These are phyloP conservation scores for Drosophila pandora DNA, from an alignment of 1,140 invertebrate genomes.

Conservation along the genomic window DNA sequence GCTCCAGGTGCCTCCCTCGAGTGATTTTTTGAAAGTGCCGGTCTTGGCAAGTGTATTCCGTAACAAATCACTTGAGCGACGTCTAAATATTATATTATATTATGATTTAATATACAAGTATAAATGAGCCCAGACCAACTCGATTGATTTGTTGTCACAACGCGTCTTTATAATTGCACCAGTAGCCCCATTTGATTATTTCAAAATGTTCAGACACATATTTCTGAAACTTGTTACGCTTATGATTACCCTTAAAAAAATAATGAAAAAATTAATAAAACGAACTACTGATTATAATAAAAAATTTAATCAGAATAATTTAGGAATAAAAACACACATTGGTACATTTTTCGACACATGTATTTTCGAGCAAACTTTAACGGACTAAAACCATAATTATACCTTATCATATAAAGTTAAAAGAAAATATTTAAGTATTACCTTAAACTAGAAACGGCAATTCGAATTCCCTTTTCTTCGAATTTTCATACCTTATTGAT, in stretches of 20 bases:
- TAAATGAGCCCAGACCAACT: slow-evolving; percentile 80
- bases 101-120: slow-evolving; percentile 65
- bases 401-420: slow-evolving; percentile 21
- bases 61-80: slow-evolving; percentile 76
- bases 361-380: slow-evolving; percentile 77
- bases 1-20: slow-evolving; percentile 69
- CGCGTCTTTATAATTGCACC: slow-evolving; percentile 4
- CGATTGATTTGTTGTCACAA: slow-evolving; percentile 73
- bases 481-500: slow-evolving; percentile 10
- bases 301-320: slow-evolving; percentile 8
- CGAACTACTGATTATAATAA: slow-evolving; percentile 7
- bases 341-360: slow-evolving; percentile 64
- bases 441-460: slow-evolving; percentile 15
- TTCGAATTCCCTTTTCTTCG: slow-evolving; percentile 1
- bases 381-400: slow-evolving; percentile 34
- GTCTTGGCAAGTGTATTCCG: slow-evolving; percentile 4
- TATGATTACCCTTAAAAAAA: slow-evolving; percentile 41
- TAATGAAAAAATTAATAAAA: slow-evolving; percentile 7
- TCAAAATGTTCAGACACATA: slow-evolving; percentile 43
- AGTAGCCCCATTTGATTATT: slow-evolving; percentile 22
- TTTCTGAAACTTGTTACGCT: slow-evolving; percentile 71
- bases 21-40: slow-evolving; percentile 51
- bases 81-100: slow-evolving; percentile 76
- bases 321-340: slow-evolving; percentile 25
- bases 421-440: slow-evolving; percentile 10